phyloP scores from a whole-genome alignment of 2,888 invertebrate species.

The Amphiduros pacificus region DNA sequence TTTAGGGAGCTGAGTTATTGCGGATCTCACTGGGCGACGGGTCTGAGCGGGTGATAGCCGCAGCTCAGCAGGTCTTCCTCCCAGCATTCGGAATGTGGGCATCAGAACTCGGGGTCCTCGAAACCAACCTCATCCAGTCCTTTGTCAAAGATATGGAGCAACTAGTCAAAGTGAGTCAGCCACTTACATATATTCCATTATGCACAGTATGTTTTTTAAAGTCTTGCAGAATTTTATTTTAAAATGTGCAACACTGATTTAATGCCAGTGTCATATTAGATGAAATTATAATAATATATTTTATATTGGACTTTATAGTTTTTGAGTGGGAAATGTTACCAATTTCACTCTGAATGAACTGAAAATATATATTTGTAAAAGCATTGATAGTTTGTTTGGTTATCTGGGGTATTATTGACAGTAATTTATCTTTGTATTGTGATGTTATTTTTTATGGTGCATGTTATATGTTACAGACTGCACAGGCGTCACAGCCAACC shows the following conservation, averaged over 20 bases:
- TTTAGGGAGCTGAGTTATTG: constrained; percentile 63
- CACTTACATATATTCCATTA: neutral
- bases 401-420: too few species aligned
- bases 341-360: too few species aligned
- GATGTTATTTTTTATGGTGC: too few species aligned
- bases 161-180: constrained; percentile 44
- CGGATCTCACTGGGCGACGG: constrained; percentile 66
- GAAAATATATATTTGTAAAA: too few species aligned
- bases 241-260: too few species aligned
- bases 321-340: neutral
- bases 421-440: too few species aligned
- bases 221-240: neutral
- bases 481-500: neutral
- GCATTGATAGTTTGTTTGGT: too few species aligned
- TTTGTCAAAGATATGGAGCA: constrained; percentile 52
- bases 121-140: constrained; percentile 52
- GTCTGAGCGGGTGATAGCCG: constrained; percentile 64
- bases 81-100: constrained; percentile 72
- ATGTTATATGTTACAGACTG: too few species aligned
- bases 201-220: neutral
- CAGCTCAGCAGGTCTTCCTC: constrained; percentile 65
- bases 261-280: too few species aligned
- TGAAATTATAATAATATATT: too few species aligned
- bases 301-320: too few species aligned
- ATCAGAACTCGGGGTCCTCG: constrained; percentile 62